Evolutionary conservation across 2,113 vertebrate species (phyloP).

Genomic region (Malurus cyaneus): DNA sequence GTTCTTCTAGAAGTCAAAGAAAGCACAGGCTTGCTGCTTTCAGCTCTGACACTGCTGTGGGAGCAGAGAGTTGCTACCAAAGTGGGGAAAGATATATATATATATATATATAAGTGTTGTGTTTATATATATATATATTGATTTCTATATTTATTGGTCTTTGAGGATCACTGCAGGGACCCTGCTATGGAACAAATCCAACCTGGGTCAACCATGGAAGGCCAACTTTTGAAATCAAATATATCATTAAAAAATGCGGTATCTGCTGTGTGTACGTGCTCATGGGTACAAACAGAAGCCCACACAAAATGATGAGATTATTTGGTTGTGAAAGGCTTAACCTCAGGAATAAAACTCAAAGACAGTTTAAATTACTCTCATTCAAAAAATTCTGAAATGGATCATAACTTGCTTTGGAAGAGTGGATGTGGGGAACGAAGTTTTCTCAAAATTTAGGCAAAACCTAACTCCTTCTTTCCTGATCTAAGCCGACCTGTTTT

Average conservation of each 20-base stretch:
- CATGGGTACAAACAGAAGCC: not conserved
- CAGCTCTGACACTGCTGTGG: not conserved
- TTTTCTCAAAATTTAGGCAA: not conserved
- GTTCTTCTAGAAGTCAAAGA: not conserved
- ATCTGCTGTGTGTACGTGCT: not conserved
- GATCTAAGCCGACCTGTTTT: not conserved
- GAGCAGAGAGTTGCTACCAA: not conserved
- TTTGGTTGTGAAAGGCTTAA: not conserved
- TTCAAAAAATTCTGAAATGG: not conserved
- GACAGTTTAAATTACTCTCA: not conserved
- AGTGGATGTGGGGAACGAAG: not conserved
- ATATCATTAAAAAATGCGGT: not conserved
- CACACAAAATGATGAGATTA: not conserved
- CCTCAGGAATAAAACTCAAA: not conserved
- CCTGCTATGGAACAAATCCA: not conserved
- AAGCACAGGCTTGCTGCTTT: not conserved
- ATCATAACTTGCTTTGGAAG: not conserved
- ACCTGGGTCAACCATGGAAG: not conserved
- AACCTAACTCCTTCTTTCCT: not conserved
- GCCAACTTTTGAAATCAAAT: not conserved
- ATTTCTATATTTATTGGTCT: not conserved
- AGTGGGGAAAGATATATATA: not conserved
- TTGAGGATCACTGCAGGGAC: not conserved
- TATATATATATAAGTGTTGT: too few relatives aligned
- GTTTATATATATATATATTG: too few relatives aligned